Evolutionary conservation across 2,797 vertebrate genomes (phyloP), one percentile per base, ranked within the genome.

Genomic region (Momotus momota): DNA sequence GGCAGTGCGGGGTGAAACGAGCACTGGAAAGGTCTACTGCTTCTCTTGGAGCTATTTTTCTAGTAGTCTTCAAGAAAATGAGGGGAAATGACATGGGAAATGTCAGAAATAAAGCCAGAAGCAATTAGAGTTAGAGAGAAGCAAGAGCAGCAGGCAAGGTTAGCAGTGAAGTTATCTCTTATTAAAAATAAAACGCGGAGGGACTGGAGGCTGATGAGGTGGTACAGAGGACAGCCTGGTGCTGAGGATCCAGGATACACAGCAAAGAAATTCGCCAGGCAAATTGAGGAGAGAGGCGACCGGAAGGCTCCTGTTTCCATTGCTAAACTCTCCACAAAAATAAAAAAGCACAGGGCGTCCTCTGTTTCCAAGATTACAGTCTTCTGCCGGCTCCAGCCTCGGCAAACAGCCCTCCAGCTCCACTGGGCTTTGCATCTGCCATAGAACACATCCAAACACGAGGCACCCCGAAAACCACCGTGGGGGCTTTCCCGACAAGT

Each of bases 91-190:
- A 91, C 96, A 94, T 95, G 96, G 96, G 95, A 97, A 96, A 97
- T 95, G 96, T 95, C 94, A 96, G 94, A 97, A 96, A 97, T 91
- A 91, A 96, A 96, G 93, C 94, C 93, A 96, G 94, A 93, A 96
- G 95, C 94, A 97, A 96, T 95, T 88, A 95, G 90, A 95, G 90
- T 88, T 86, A 92, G 82, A 88, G 90, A 88, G 93, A 88, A 75
- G 95, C 9, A 19, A 93, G 80, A 83, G 91, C 91, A 90, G 94
- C 90, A 83, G 88, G 82, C 95, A 86, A 93, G 95, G 88, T 95
- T 96, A 95, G 94, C 91, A 51, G 94, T 64, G 51, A 92, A 97
- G 93, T 94, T 96, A 19, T 94, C 94, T 94, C 94, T 43, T 88
- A 95, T 95, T 93, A 96, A 91, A 96, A 95, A 96, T 83, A 94